Base-by-base conservation (phyloP, 1,140 invertebrate genomes). In the Drosophila repletoides region DNA sequence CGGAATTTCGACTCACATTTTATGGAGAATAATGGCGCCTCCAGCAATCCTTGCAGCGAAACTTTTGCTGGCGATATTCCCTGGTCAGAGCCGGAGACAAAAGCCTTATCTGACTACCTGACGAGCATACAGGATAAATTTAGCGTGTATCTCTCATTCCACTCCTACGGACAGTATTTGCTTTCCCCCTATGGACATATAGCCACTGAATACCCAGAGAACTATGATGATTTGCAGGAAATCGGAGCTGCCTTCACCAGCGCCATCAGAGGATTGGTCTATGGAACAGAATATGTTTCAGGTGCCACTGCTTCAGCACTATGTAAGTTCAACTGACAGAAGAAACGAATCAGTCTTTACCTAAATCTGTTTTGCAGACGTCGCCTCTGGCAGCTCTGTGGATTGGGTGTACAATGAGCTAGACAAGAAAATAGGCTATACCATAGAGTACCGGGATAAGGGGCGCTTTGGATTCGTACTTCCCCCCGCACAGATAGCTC, bases 381-480 rank as follows among this genome's bases (percentile, higher is more conserved):
- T 83, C 3, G 92, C 92, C 9, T 91, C 90, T 51, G 94, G 94
- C 15, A 91, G 91, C 15, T 93, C 93, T 0, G 89, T 93, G 22
- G 95, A 96, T 77, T 95, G 93, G 93, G 94, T 93, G 0, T 94
- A 92, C 76, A 92, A 91, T 49, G 90, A 71, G 9, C 91, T 92
- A 6, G 91, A 91, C 55, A 91, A 93, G 17, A 92, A 93, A 33
- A 92, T 95, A 9, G 91, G 92, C 0, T 96, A 92, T 77, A 93
- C 93, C 0, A 91, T 91, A 56, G 91, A 92, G 76, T 87, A 76
- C 19, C 89, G 95, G 1, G 95, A 98, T 79, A 94, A 93, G 24
- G 97, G 97, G 7, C 91, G 92, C 34, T 95, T 95, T 84, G 97
- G 97, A 0, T 99, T 99, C 86, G 84, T 97, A 0, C 90, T 99